Base-by-base conservation (phyloP, 2,113 vertebrate species). In the Engystomops pustulosus region DNA sequence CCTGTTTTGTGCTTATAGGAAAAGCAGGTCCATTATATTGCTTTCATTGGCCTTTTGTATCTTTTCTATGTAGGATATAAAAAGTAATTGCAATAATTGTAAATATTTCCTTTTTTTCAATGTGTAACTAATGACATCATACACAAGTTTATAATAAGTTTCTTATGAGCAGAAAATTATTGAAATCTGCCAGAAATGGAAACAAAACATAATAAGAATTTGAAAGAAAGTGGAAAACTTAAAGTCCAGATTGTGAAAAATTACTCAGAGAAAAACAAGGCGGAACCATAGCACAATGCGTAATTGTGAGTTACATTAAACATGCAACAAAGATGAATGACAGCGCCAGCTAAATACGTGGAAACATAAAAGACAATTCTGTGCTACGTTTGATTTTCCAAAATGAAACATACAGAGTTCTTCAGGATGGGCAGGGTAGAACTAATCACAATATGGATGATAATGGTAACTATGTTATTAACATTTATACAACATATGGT, bases 181-280 rank as follows among this genome's bases (percentile, higher is more conserved):
- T 76, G 75, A 78, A 60, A 78, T 25, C 34, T 60, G 34, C 51
- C 53, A 60, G 53, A 58, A 78, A 30, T 58, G 53, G 53, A 78
- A 78, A 78, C 49, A 55, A n/a, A n/a, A 60, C n/a, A 78, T 38
- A 58, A 77, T 38, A 78, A 8, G 34, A 78, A 41, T 25, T 25
- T 76, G 4, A 15, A 41, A 36, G 34, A 38, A 78, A 78, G 51
- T 11, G 49, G 12, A 78, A 77, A 55, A 60, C 23, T 77, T 30
- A 55, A 58, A 78, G 51, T n/a, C 53, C 34, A 23, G 30, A 41
- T 38, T 11, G 6, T 41, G 3, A 78, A 41, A 7, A 38, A 78
- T 58, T 36, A 23, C 23, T 51, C 45, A 27, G 14, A 75, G n/a
- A 75, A 75, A 55, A 75, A 51, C 51, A 51, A 75, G 45, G 71